These are phyloP conservation scores for Drosophila mauritiana DNA, from an alignment of 1,140 invertebrate genomes.

Conservation along the genomic window DNA sequence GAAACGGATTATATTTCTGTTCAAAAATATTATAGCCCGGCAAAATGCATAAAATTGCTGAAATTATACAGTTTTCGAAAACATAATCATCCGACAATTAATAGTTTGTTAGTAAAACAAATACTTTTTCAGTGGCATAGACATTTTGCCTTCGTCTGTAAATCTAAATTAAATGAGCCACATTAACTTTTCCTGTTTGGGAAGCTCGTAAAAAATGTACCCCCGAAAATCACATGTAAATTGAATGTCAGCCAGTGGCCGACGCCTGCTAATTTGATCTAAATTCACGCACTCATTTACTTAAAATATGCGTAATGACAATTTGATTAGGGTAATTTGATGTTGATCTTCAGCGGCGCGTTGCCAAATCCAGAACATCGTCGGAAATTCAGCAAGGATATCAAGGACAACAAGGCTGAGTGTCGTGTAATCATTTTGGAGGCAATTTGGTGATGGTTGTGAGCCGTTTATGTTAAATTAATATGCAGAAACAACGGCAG, in stretches of 20 bases:
- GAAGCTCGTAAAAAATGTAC: constrained; percentile 32
- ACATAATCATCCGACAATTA: no score
- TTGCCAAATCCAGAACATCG: constrained; percentile 49
- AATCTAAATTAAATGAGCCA: background rate
- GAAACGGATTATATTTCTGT: background rate
- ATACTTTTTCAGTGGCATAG: no score
- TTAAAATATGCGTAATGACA: constrained; percentile 78
- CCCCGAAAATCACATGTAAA: constrained; percentile 45
- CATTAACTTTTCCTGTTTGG: constrained; percentile 4
- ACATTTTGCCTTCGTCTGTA: background rate
- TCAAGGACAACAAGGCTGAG: constrained; percentile 6
- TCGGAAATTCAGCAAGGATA: constrained; percentile 22
- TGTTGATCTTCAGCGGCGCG: constrained; percentile 68
- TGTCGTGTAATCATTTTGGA: constrained; percentile 64
- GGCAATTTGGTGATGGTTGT: constrained; percentile 71
- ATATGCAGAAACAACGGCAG: constrained; percentile 65
- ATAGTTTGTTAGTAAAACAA: background rate
- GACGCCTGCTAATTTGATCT: constrained; percentile 59
- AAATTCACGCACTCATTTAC: constrained; percentile 77
- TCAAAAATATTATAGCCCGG: background rate
- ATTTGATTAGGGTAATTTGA: constrained; percentile 81
- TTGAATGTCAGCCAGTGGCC: constrained; percentile 44
- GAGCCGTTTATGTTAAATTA: constrained; percentile 74
- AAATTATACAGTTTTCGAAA: no score
- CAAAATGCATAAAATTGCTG: background rate